Percentiles rank a stretch among this genome's conserved stretches.
phyloP scores from a whole-genome alignment of 2,113 vertebrate genomes.

The Choloepus hoffmanni region DNA sequence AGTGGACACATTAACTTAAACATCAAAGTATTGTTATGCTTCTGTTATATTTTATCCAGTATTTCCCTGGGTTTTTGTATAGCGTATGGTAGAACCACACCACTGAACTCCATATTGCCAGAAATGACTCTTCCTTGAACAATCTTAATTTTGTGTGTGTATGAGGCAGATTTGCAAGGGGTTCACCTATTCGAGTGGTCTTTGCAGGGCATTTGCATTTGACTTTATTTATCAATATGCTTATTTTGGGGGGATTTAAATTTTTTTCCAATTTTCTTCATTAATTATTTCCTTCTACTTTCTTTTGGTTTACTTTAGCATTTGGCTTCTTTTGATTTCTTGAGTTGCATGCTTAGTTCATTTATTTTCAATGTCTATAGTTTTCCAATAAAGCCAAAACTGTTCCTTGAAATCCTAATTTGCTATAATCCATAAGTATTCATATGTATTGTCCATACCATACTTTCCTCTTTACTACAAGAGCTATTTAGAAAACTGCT shows the following conservation, averaged over 20 bases:
- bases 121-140: neutral
- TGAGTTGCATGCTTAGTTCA: neutral
- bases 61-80: neutral
- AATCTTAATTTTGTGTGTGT: neutral
- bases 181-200: neutral
- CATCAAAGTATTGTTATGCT: neutral
- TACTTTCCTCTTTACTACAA: neutral
- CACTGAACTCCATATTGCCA: no score
- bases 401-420: neutral
- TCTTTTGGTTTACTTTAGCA: neutral
- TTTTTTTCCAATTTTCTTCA: neutral
- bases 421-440: neutral
- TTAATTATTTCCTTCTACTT: neutral
- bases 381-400: neutral
- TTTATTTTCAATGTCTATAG: neutral
- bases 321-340: neutral
- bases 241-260: neutral
- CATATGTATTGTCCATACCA: neutral
- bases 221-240: neutral
- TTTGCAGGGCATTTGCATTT: neutral
- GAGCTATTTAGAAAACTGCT: neutral
- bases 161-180: neutral
- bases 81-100: neutral
- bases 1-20: no score
- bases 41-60: neutral